These are phyloP conservation scores for Pteruthius melanotis DNA, from an alignment of 2,113 vertebrate species.

Conservation along the genomic window DNA sequence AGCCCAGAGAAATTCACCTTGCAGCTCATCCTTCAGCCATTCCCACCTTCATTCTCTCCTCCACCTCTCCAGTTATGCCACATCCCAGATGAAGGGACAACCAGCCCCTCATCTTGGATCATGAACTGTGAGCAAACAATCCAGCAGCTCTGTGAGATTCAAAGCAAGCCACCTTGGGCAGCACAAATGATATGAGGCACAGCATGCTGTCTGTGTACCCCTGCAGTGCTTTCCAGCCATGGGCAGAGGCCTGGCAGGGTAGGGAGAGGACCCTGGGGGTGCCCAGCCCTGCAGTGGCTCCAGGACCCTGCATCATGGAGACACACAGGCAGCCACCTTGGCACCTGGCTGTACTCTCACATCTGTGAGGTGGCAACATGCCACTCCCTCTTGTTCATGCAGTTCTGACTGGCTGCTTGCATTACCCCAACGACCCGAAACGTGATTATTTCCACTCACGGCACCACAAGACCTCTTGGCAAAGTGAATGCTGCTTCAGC, in stretches of 20 bases:
- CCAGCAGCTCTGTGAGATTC: neutral
- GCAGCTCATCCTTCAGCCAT: neutral
- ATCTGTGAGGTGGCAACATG: neutral
- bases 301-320: neutral
- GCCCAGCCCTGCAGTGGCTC: neutral
- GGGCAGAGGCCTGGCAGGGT: fast-evolving
- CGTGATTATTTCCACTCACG: neutral
- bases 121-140: neutral
- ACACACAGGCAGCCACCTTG: neutral
- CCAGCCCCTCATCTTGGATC: neutral
- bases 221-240: neutral
- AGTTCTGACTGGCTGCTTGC: neutral
- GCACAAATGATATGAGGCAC: neutral
- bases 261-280: neutral
- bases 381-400: neutral
- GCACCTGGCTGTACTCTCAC: neutral
- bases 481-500: neutral
- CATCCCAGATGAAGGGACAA: neutral
- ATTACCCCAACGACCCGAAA: neutral
- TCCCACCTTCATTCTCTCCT: neutral
- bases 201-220: neutral
- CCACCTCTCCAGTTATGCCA: neutral
- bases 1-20: neutral
- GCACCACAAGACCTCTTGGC: neutral
- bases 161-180: neutral